Conservation (phyloP, 2,797 vertebrate species). For the Meda fulgida region DNA sequence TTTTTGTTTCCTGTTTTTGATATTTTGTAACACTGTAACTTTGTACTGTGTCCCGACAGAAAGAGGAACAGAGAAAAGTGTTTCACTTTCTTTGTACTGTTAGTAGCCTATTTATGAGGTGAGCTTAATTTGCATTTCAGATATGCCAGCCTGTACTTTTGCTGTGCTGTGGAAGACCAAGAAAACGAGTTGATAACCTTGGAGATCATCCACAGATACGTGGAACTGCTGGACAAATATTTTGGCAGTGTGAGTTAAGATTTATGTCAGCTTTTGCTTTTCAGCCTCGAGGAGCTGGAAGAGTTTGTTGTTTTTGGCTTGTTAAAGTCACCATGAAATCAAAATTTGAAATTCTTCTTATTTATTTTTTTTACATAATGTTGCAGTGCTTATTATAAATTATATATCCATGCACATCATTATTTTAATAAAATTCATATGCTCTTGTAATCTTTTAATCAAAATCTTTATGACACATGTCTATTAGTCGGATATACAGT, state of each 20-base stretch:
- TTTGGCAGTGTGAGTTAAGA: constrained; percentile 89
- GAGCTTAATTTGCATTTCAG: constrained; percentile 65
- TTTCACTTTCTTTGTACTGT: constrained; percentile 58
- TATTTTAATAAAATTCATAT: background rate
- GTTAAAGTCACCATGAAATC: background rate
- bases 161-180: constrained; percentile 92
- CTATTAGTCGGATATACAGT: background rate
- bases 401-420: background rate
- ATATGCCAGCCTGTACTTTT: constrained; percentile 91
- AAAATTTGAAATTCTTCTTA: background rate
- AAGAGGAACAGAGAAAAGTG: background rate
- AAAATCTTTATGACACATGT: background rate
- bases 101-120: background rate
- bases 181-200: constrained; percentile 92
- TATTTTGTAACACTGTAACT: background rate
- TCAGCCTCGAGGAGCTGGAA: background rate
- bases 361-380: background rate
- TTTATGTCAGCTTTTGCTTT: background rate
- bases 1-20: background rate
- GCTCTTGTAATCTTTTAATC: background rate
- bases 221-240: constrained; percentile 93
- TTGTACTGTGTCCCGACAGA: background rate
- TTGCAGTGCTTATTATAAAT: background rate
- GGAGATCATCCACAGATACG: constrained; percentile 93
- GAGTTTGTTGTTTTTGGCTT: background rate